These are phyloP conservation scores for Lingula anatina DNA, from an alignment of 2,888 invertebrate species.

Conservation along the genomic window DNA sequence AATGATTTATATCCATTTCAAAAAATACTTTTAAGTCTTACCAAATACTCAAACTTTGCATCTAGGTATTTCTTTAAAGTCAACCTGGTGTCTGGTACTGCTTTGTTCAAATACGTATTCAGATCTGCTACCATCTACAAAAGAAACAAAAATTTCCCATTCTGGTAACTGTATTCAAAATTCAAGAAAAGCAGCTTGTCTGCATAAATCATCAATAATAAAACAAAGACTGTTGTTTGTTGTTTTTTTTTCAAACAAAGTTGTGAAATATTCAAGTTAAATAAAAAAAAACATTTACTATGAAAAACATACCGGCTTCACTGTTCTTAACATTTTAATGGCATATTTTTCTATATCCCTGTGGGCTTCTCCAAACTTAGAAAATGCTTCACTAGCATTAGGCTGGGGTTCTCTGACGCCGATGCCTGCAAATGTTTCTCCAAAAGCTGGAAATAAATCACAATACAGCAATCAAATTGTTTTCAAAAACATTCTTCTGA, in stretches of 20 bases:
- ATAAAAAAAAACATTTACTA: too few relatives aligned
- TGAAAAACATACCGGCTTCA: conserved; percentile 92
- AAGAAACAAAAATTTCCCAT: conserved; percentile 11
- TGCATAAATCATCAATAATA: too few relatives aligned
- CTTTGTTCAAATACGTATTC: conserved; percentile 91
- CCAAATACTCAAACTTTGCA: conserved; percentile 95
- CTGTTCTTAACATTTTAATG: conserved; percentile 78
- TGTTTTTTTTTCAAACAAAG: too few relatives aligned
- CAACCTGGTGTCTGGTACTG: conserved; percentile 95
- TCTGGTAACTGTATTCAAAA: too few relatives aligned
- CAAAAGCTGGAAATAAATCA: conserved; percentile 64
- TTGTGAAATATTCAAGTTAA: too few relatives aligned
- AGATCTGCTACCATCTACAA: conserved; percentile 82
- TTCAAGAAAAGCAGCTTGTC: too few relatives aligned
- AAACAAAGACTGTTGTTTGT: too few relatives aligned
- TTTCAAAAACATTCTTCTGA: too few relatives aligned
- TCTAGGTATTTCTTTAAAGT: conserved; percentile 98
- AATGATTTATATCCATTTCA: too few relatives aligned
- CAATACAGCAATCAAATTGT: too few relatives aligned
- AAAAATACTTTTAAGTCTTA: too few relatives aligned
- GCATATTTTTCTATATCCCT: conserved; percentile 86
- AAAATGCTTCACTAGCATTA: conserved; percentile 90
- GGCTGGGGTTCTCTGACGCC: conserved; percentile 95
- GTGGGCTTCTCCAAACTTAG: conserved; percentile 91
- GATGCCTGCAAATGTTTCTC: conserved; percentile 89